A percentile compares a stretch with the other conserved stretches of the same genome.
These are phyloP conservation scores for Tamandua tetradactyla DNA, from an alignment of 2,797 vertebrate species.

Conservation along the genomic window DNA sequence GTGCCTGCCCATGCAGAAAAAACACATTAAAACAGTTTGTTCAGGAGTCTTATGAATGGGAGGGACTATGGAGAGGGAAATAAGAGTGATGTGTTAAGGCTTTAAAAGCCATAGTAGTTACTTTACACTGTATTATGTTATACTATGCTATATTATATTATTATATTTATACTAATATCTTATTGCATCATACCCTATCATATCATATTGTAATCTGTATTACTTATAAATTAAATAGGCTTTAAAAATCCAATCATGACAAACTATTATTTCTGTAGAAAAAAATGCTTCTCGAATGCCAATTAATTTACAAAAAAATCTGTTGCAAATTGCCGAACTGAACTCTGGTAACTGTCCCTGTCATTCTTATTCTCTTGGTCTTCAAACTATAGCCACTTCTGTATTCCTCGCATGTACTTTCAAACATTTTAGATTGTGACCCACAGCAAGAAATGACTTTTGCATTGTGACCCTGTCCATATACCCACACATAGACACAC, in stretches of 20 bases:
- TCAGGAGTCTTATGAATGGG: neutral
- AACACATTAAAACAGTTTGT: neutral
- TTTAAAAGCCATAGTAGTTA: neutral
- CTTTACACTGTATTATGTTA: neutral
- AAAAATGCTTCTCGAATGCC: constrained; percentile 16
- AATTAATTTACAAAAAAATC: constrained; percentile 8
- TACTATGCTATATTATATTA: neutral
- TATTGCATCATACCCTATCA: neutral
- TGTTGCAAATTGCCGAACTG: neutral
- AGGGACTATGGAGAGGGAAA: neutral
- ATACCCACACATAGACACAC: neutral
- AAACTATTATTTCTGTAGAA: neutral
- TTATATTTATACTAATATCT: neutral
- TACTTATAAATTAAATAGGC: neutral
- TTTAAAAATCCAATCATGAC: constrained; percentile 5
- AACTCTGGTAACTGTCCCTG: neutral
- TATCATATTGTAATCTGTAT: neutral
- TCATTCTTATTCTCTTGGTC: neutral
- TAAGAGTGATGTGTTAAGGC: neutral
- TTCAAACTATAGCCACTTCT: neutral
- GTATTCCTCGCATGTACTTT: neutral
- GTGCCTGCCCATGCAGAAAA: too few species aligned
- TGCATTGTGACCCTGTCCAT: neutral
- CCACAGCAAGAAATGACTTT: neutral
- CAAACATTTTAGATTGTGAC: neutral